Evolutionary conservation across 1,140 invertebrate species (phyloP), one percentile per base, ranked within the genome.

Genomic region (Nebria ingens): DNA sequence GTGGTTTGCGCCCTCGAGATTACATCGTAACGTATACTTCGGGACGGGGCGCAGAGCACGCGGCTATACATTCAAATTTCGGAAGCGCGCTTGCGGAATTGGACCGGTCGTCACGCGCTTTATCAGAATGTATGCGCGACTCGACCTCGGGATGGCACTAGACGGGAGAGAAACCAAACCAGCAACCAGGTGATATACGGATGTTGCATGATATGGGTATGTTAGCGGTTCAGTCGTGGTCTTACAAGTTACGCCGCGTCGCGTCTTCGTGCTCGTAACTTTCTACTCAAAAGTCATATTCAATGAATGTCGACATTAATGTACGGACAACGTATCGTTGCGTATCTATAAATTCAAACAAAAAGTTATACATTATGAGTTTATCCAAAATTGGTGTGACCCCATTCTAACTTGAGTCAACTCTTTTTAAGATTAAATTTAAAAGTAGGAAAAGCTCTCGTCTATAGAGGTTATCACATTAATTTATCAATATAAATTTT

Each of bases 1-100:
- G 25, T 34, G 6, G 25, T n/a, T 34, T n/a, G 25, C 25, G 6
- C n/a, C 6, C 25, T 34, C 25, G 25, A 34, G 25, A 34, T 34
- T 34, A 34, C 25, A n/a, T 34, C 25, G 25, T 34, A 34, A 34
- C 25, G 25, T 34, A 34, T 34, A 34, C 25, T 34, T 34, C 25
- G n/a, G 25, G 25, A 6, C 25, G 25, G 6, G 25, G 25, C 6
- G 25, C n/a, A 34, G 6, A n/a, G 9, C 6, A 12, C 15, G 40
- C 40, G 40, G 17, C 40, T 45, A 45, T 45, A 45, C 9, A 45
- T 45, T 45, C 40, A 45, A 45, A 45, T 45, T 45, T 45, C 15
- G 40, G 40, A 9, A 17, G 15, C 40, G 40, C 9, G 40, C 3
- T 17, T 17, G 40, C 6, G 15, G 40, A 45, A 45, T 45, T 45